Conservation (phyloP, 64 coral and sea anemone species). For the Stichodactyla helianthus region DNA sequence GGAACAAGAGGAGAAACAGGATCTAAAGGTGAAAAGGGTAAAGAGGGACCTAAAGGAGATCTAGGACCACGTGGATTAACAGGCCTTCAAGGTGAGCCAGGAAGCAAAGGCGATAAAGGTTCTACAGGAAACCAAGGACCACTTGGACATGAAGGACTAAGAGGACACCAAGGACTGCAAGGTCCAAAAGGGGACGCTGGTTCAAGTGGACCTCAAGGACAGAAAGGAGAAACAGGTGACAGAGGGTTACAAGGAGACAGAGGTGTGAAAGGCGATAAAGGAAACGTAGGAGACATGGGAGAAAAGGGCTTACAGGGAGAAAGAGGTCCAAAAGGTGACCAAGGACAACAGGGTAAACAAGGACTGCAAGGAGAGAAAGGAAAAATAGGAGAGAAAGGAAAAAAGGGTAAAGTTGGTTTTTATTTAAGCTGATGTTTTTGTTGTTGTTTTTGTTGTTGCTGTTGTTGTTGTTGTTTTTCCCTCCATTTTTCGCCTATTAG, state of each 20-base stretch:
- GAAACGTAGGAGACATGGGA: neutral
- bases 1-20: neutral
- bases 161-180: neutral
- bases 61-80: neutral
- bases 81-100: neutral
- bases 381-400: neutral
- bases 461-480: no score
- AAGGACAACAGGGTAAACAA: neutral
- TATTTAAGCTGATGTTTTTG: no score
- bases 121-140: neutral
- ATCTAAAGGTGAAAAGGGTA: neutral
- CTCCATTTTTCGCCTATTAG: no score
- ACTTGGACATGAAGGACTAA: neutral
- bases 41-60: slow-evolving; percentile 21
- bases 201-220: slow-evolving; percentile 9
- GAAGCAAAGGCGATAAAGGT: neutral
- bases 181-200: slow-evolving; percentile 12
- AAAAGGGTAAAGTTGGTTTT: neutral
- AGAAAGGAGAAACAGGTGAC: slow-evolving; percentile 12
- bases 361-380: neutral
- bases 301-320: neutral
- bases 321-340: neutral
- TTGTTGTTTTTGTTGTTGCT: no score
- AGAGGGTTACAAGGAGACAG: neutral
- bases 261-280: neutral